Base-by-base conservation (phyloP, 2,888 invertebrate species). In the Cerceris ruficornis region DNA sequence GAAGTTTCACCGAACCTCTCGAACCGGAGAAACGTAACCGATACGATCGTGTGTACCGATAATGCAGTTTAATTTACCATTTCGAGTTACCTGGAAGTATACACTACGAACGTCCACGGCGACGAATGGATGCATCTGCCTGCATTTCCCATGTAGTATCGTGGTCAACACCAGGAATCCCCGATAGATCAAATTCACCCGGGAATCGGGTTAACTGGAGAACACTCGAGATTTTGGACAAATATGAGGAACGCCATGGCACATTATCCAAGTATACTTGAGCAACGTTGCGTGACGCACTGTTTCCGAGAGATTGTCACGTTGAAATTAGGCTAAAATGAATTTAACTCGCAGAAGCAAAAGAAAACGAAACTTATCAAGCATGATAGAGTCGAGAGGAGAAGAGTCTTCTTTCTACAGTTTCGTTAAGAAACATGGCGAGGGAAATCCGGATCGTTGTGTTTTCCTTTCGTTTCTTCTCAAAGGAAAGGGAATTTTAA, bases 41-140 rank as follows among this genome's bases (percentile, higher is more conserved):
- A 84, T 83, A 83, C 71, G 75, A 49, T 39, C 46, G 64, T 46
- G 9, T 52, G 57, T 58, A 52, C 72, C 74, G 85, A 85, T 85
- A 85, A 85, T 83, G 60, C 72, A 66, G 52, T 60, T 62, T 73
- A 81, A 85, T 85, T 81, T 85, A 77, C 77, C 69, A 83, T 85
- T 83, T 77, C 57, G 54, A 65, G 67, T 61, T 28, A 42, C 62
- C 77, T 62, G 43, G 49, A 82, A 77, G 80, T 84, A 84, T 83
- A 85, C 83, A 85, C 78, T 76, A 76, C 52, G 55, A 66, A 73
- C 76, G 60, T 57, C 39, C 71, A 28, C 60, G 50, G 61, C 69
- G 71, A 69, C 69, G 52, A 64, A 41, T 41, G 15, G 39, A 54
- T 67, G 59, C 67, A 62, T 81, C 71, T 82, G 57, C 13, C 52